phyloP scores from a whole-genome alignment of 2,113 vertebrate species.

The Corapipo altera region DNA sequence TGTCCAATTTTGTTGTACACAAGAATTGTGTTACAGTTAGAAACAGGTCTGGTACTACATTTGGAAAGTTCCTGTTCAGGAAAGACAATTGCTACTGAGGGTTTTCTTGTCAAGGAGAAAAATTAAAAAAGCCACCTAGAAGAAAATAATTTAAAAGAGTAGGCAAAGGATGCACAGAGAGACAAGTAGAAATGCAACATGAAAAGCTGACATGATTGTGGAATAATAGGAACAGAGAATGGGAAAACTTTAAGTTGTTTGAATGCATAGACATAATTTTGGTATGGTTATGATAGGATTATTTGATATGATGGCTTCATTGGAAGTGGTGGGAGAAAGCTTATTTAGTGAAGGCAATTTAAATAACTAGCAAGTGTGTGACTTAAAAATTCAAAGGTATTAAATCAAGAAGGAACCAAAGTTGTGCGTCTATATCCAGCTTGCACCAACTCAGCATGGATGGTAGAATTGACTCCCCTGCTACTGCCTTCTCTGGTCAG shows the following conservation, averaged over 20 bases:
- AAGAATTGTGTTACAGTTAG: background rate
- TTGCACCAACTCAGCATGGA: background rate
- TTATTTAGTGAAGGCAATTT: background rate
- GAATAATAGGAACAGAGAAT: background rate
- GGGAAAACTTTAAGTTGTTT: background rate
- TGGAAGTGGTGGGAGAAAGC: background rate
- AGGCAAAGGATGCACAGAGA: background rate
- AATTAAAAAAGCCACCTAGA: background rate
- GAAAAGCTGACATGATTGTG: background rate
- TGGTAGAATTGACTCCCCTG: fast-evolving
- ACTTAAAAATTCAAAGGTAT: background rate
- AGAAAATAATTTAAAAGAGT: background rate
- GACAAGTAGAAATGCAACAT: background rate
- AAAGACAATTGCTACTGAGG: background rate
- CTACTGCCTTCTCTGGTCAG: too few species aligned
- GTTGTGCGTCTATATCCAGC: background rate
- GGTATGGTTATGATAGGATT: background rate
- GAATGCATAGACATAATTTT: background rate
- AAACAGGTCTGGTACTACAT: background rate
- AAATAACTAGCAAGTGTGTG: background rate
- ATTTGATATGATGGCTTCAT: background rate
- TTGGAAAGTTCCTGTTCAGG: background rate
- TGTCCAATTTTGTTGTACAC: background rate
- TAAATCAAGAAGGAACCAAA: background rate
- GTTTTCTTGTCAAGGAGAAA: background rate